These are phyloP conservation scores for Tethya wilhelma DNA, from an alignment of 37 sponge, comb jelly and placozoan species.

Conservation along the genomic window DNA sequence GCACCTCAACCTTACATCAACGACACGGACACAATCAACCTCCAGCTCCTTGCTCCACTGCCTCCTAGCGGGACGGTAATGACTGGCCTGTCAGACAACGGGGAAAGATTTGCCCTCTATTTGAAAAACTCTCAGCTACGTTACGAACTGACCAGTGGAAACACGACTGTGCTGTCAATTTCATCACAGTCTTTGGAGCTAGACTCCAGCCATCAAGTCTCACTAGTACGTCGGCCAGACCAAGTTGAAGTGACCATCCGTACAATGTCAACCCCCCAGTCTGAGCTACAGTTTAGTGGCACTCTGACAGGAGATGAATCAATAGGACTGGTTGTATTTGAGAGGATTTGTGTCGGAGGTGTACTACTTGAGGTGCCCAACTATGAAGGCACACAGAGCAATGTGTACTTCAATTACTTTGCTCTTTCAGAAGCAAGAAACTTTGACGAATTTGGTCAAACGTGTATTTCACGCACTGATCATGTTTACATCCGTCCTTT, in stretches of 20 bases:
- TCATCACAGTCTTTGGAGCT: neutral
- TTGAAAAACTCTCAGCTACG: neutral
- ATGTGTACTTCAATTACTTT: conserved; percentile 17
- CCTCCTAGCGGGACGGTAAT: conserved; percentile 26
- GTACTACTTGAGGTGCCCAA: conserved; percentile 10
- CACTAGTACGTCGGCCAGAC: neutral
- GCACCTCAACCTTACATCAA: conserved; percentile 7
- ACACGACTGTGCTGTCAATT: neutral
- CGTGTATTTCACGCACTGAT: neutral
- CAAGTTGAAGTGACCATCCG: no score
- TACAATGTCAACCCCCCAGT: no score
- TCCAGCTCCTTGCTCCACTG: conserved; percentile 3
- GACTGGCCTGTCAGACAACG: neutral
- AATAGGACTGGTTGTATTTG: no score
- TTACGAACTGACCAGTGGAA: neutral
- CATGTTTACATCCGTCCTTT: neutral
- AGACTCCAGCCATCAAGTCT: neutral
- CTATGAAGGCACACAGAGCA: conserved; percentile 14
- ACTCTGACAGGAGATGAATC: no score
- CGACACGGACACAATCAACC: neutral
- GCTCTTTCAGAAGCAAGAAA: conserved; percentile 15
- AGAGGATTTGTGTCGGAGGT: conserved; percentile 39
- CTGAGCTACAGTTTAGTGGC: no score
- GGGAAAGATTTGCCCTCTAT: neutral
- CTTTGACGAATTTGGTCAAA: neutral